Conservation (phyloP, 2,113 vertebrate genomes). For the Cyprinodon variegatus region DNA sequence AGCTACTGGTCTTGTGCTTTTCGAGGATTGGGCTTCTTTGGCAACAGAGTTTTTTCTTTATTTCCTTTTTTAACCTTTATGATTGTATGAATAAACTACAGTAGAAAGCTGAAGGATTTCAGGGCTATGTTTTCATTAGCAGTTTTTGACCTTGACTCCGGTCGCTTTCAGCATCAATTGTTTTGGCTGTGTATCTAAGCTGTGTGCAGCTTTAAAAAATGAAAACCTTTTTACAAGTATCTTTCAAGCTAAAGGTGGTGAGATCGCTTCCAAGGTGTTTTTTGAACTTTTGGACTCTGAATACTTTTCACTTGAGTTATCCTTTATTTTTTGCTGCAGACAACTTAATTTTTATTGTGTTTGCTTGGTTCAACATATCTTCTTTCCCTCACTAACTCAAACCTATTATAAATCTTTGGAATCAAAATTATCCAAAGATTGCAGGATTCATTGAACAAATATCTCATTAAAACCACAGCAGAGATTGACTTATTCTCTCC, state of each 20-base stretch:
- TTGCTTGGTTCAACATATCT: conserved; percentile 4
- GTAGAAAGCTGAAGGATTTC: not conserved
- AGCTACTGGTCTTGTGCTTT: not conserved
- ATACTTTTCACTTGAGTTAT: not conserved
- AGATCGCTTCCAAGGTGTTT: not conserved
- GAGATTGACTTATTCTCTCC: not conserved
- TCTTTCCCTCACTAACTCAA: not conserved
- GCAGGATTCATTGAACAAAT: conserved; percentile 4
- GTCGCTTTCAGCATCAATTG: not conserved
- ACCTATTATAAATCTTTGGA: conserved; percentile 1
- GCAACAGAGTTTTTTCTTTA: not conserved
- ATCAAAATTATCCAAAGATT: conserved; percentile 27
- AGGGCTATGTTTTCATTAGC: not conserved
- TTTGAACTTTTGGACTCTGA: not conserved
- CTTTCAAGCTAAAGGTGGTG: not conserved
- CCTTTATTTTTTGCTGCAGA: not conserved
- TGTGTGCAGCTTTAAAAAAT: not conserved
- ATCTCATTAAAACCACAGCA: conserved; percentile 9
- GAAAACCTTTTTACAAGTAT: not conserved
- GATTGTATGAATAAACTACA: not conserved
- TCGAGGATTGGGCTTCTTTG: not conserved
- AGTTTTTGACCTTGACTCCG: conserved; percentile 3
- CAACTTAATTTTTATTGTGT: not conserved
- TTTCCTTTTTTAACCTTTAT: not conserved
- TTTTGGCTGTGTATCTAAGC: not conserved